A percentile compares a stretch with the other conserved stretches of the same genome.
Evolutionary conservation across 2,113 vertebrate genomes (phyloP).

Genomic region (Ophthalmolycus amberensis): DNA sequence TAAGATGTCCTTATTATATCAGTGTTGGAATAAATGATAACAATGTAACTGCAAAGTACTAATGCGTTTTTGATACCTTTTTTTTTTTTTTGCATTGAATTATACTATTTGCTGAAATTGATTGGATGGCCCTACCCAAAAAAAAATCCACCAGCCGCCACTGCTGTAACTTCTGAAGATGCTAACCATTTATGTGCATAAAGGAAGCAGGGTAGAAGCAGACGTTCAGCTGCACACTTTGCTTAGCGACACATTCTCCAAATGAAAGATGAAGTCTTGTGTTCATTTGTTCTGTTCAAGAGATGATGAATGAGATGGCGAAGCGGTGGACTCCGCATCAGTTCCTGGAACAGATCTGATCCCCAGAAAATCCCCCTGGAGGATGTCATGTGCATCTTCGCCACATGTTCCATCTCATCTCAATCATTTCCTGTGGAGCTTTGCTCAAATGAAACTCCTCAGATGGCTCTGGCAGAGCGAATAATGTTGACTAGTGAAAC

Average conservation of each 20-base stretch:
- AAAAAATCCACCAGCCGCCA: too few species aligned
- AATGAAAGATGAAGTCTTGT: constrained; percentile 1
- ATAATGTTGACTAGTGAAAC: constrained; percentile 6
- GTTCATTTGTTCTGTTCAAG: constrained; percentile 14
- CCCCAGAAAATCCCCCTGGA: constrained; percentile 13
- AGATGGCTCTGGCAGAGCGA: constrained; percentile 22
- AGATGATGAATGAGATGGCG: constrained; percentile 32
- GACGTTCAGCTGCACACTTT: constrained; percentile 7
- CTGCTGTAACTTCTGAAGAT: not conserved
- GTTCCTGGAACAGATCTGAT: constrained; percentile 18
- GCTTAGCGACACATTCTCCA: not conserved
- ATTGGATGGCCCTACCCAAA: too few species aligned
- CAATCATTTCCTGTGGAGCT: constrained; percentile 30
- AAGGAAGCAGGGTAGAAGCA: constrained; percentile 43
- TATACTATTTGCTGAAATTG: too few species aligned
- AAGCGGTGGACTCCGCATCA: constrained; percentile 17
- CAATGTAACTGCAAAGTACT: too few species aligned
- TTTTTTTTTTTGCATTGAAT: too few species aligned
- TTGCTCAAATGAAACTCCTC: constrained; percentile 36
- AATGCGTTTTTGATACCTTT: too few species aligned
- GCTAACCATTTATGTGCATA: constrained; percentile 16
- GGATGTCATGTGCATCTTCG: constrained; percentile 16
- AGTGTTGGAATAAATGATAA: too few species aligned
- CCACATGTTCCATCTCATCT: constrained; percentile 22
- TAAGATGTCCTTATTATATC: too few species aligned